These are phyloP conservation scores for Xestia xanthographa DNA, from an alignment of 2,888 invertebrate species.

Conservation along the genomic window DNA sequence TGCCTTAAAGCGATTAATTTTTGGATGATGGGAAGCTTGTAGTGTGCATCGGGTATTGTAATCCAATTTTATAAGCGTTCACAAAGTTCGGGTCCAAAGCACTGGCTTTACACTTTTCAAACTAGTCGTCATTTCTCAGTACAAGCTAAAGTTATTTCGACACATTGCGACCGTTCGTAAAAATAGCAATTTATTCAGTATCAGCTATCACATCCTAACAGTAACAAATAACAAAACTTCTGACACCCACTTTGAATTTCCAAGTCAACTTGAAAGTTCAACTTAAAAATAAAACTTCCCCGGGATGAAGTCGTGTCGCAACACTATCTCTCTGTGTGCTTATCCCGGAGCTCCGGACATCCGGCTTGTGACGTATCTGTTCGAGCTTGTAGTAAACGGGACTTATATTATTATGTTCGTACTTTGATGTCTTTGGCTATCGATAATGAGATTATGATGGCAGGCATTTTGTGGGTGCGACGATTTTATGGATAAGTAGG, in stretches of 20 bases:
- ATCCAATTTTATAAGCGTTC: neutral
- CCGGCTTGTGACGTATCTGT: slow-evolving; percentile 59
- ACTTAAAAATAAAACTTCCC: slow-evolving; percentile 54
- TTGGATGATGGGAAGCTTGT: too few species aligned
- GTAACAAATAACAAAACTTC: slow-evolving; percentile 49
- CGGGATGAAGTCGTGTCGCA: slow-evolving; percentile 53
- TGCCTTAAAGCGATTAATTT: neutral
- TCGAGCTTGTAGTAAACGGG: slow-evolving; percentile 40
- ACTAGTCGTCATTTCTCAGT: neutral
- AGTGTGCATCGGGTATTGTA: too few species aligned
- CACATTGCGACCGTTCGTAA: neutral
- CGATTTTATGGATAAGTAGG: slow-evolving; percentile 6
- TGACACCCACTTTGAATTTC: slow-evolving; percentile 51
- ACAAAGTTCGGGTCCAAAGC: neutral
- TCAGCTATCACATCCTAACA: slow-evolving; percentile 25
- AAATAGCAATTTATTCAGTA: slow-evolving; percentile 15
- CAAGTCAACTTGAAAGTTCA: slow-evolving; percentile 36
- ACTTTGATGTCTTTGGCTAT: slow-evolving; percentile 44
- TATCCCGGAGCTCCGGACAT: slow-evolving; percentile 60
- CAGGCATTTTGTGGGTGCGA: slow-evolving; percentile 18
- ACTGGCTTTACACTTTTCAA: neutral
- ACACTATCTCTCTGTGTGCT: slow-evolving; percentile 59
- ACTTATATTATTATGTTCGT: slow-evolving; percentile 57
- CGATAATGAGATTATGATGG: slow-evolving; percentile 57
- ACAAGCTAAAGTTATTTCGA: neutral